Conservation (phyloP, 2,888 invertebrate species). For the Chymomyza fuscimana region DNA sequence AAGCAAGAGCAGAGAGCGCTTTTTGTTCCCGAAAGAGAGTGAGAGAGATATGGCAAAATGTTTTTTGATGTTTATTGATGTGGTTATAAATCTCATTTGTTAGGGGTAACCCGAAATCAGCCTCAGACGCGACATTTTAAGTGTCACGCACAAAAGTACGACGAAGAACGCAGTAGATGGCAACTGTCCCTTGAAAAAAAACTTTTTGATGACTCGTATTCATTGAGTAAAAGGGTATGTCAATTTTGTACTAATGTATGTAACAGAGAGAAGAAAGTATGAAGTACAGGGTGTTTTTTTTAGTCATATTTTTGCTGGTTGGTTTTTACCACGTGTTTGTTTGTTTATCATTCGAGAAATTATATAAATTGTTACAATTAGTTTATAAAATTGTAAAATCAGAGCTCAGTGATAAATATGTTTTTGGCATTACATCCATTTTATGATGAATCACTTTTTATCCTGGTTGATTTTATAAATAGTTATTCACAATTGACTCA, state of each 20-base stretch:
- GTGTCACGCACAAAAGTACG: constrained; percentile 29
- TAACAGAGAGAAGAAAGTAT: background rate
- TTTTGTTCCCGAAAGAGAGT: constrained; percentile 10
- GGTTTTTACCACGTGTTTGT: too few relatives aligned
- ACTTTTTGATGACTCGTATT: constrained; percentile 6
- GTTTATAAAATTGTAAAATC: too few relatives aligned
- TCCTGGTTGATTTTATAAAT: too few relatives aligned
- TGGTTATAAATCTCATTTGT: constrained; percentile 60
- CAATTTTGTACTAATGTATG: constrained; percentile 12
- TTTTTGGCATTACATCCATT: too few relatives aligned
- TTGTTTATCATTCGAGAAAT: too few relatives aligned
- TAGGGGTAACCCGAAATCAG: constrained; percentile 21
- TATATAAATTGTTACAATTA: too few relatives aligned
- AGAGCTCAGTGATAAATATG: too few relatives aligned
- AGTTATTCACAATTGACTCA: too few relatives aligned
- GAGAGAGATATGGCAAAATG: constrained; percentile 8
- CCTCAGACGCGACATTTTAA: background rate
- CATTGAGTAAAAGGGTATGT: background rate
- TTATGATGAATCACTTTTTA: too few relatives aligned
- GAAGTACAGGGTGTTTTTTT: too few relatives aligned
- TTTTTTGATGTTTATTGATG: constrained; percentile 66
- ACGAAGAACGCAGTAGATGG: background rate
- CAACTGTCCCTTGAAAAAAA: background rate
- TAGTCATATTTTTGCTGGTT: too few relatives aligned
- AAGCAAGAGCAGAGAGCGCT: constrained; percentile 37